Conservation (phyloP, 1,140 invertebrate species). For the Drosophila littoralis region DNA sequence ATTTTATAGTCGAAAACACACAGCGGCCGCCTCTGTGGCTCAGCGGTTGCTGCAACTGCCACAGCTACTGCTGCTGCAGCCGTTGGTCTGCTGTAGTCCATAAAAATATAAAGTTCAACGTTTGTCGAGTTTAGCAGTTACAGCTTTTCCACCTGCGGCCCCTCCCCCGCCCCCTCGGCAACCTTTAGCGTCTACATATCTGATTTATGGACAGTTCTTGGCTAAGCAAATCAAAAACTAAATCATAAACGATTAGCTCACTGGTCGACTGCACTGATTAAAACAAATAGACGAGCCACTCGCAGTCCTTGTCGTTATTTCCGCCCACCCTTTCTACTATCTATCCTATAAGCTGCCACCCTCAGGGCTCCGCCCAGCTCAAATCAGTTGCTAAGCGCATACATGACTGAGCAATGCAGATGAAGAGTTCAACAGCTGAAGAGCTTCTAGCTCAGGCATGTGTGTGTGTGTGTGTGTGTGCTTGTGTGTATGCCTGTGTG, state of each 20-base stretch:
- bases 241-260: slow-evolving; percentile 77
- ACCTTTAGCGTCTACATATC: slow-evolving; percentile 7
- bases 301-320: slow-evolving; percentile 10
- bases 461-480: background rate
- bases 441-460: slow-evolving; percentile 17
- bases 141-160: background rate
- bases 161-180: background rate
- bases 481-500: slow-evolving; percentile 8
- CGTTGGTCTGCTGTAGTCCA: background rate
- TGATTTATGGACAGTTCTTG: slow-evolving; percentile 62
- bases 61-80: background rate
- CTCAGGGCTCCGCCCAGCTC: slow-evolving; percentile 33
- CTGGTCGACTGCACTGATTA: slow-evolving; percentile 72
- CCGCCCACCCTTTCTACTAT: background rate
- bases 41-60: slow-evolving; percentile 26
- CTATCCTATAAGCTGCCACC: slow-evolving; percentile 1
- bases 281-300: slow-evolving; percentile 51
- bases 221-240: slow-evolving; percentile 72
- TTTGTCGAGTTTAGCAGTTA: slow-evolving; percentile 26
- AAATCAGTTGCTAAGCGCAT: slow-evolving; percentile 72
- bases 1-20: slow-evolving; percentile 83
- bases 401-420: slow-evolving; percentile 77
- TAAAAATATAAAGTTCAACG: slow-evolving; percentile 23
- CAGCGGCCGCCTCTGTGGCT: slow-evolving; percentile 63
- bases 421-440: slow-evolving; percentile 25